Base-by-base conservation (phyloP, 2,113 vertebrate species). In the Pantherophis guttatus region DNA sequence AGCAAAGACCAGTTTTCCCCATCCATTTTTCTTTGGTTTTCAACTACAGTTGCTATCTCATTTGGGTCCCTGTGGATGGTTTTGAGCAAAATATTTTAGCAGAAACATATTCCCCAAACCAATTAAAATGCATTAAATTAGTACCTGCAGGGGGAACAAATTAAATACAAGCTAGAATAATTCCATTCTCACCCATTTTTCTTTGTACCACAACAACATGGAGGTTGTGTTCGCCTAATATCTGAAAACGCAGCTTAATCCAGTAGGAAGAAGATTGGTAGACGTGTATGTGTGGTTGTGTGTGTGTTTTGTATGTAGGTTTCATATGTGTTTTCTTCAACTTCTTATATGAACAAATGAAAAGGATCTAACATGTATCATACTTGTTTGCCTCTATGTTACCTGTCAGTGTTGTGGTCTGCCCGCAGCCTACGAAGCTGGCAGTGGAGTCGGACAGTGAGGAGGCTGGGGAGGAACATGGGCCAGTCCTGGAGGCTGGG, bases 101-200 rank as follows among this genome's bases (percentile, higher is more conserved):
- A 95, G 94, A 12, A 94, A 96, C n/a, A n/a, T 92, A 94, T 94
- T 96, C 94, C 58, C 91, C 94, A 93, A 96, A 95, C 96, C 93
- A 62, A 93, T 94, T 93, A 96, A 96, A 96, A 96, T 94, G 53
- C 96, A 97, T 96, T 95, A 96, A 96, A 97, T 97, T 94, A 95
- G 90, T 93, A 94, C 85, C 95, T 90, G 59, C 94, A 89, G 94
- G 95, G 94, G 96, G 93, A 96, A 96, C 65, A 95, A 96, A 96
- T 96, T 94, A 96, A 96, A 96, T 95, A 95, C 94, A 96, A 95
- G 87, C 55, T 93, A 95, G 88, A 96, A 94, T 94, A 95, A 95
- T 39, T 92, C 65, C 94, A 93, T 90, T 89, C 39, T 88, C 93
- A 89, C 52, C 93, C 21, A 8, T 91, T 94, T 90, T 94, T 39